Evolutionary conservation across 2,888 invertebrate species (phyloP).

Genomic region (Heteropelma amictum): DNA sequence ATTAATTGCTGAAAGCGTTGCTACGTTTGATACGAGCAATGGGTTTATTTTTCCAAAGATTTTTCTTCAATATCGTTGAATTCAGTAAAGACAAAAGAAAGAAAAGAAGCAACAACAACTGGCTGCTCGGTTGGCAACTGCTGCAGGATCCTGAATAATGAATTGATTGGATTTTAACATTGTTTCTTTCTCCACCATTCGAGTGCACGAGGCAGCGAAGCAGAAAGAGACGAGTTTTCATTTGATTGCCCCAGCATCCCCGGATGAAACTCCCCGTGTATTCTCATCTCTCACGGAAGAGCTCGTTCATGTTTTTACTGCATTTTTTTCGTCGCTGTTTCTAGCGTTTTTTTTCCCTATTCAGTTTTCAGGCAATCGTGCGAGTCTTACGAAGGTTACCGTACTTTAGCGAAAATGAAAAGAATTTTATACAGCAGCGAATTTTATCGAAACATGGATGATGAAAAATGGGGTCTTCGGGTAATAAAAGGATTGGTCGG

Average conservation of each 20-base stretch:
- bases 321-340: not conserved
- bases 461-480: slow-evolving; percentile 16
- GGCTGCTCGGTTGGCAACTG: slow-evolving; percentile 29
- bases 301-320: slow-evolving; percentile 29
- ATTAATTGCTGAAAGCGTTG: no score
- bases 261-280: slow-evolving; percentile 11
- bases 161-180: slow-evolving; percentile 47
- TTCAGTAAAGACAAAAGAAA: no score
- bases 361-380: not conserved
- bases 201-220: slow-evolving; percentile 18
- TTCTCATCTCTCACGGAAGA: slow-evolving; percentile 5
- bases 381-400: not conserved
- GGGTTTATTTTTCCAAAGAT: no score
- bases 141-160: slow-evolving; percentile 45
- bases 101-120: not conserved
- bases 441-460: slow-evolving; percentile 40
- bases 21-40: not conserved
- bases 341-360: slow-evolving; percentile 7
- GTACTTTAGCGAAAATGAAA: slow-evolving; percentile 9
- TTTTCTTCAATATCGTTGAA: no score
- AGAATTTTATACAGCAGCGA: slow-evolving; percentile 30
- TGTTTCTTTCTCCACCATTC: slow-evolving; percentile 27
- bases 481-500: slow-evolving; percentile 47
- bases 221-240: slow-evolving; percentile 15
- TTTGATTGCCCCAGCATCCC: slow-evolving; percentile 16